These are phyloP conservation scores for Auanema freiburgensis DNA, from an alignment of 2,888 invertebrate genomes.

Conservation along the genomic window DNA sequence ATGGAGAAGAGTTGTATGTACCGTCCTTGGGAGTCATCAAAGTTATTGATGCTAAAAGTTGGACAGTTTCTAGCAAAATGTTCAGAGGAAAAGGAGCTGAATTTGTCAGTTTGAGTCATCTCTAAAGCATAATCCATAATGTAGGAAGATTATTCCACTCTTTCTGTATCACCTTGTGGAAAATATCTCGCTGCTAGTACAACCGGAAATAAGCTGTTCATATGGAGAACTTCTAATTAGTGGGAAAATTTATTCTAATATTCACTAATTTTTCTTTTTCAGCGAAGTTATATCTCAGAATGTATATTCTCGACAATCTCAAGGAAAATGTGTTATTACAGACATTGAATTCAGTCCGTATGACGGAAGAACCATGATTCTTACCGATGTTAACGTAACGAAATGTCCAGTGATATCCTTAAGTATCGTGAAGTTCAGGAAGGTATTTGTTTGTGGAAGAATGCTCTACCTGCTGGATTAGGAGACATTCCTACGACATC, in stretches of 20 bases:
- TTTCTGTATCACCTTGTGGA: constrained; percentile 8
- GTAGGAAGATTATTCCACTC: constrained; percentile 16
- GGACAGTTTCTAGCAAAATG: constrained; percentile 1
- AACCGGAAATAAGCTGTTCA: neutral
- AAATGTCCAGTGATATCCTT: neutral
- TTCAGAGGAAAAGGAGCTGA: constrained; percentile 3
- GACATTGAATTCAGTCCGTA: constrained; percentile 36
- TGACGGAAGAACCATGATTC: constrained; percentile 24
- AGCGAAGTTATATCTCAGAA: constrained; percentile 15
- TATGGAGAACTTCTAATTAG: neutral
- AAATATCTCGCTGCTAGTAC: constrained; percentile 8
- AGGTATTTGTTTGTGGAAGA: constrained; percentile 12
- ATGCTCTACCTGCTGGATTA: constrained; percentile 7
- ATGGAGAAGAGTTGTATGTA: constrained; percentile 13
- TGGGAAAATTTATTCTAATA: neutral
- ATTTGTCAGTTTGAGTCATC: neutral
- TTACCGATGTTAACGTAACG: constrained; percentile 38
- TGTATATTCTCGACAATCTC: constrained; percentile 23
- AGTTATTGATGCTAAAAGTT: neutral
- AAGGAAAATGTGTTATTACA: constrained; percentile 28
- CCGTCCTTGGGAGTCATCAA: constrained; percentile 12
- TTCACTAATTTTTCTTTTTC: neutral
- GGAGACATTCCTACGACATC: neutral
- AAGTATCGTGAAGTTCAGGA: neutral
- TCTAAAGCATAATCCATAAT: no score